Evolutionary conservation across 2,113 vertebrate species (phyloP).

Genomic region (Phrynosoma platyrhinos): DNA sequence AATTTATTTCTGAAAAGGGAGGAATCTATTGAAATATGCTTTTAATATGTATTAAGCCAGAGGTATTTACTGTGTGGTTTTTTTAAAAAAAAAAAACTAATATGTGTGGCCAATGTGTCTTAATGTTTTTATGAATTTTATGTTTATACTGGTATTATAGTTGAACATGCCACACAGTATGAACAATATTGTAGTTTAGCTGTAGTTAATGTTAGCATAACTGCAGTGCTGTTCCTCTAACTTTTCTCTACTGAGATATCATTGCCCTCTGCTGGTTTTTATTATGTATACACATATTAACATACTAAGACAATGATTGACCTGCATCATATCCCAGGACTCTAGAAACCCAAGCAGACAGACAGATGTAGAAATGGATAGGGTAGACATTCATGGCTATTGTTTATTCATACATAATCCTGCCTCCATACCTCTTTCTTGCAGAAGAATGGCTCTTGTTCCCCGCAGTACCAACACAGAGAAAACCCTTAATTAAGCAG

Average conservation of each 20-base stretch:
- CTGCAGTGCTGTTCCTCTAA: slow-evolving; percentile 19
- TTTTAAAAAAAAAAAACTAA: not conserved
- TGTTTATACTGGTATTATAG: not conserved
- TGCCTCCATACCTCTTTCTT: not conserved
- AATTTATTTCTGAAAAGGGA: slow-evolving; percentile 18
- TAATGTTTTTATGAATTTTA: not conserved
- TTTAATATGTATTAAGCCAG: not conserved
- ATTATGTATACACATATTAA: slow-evolving; percentile 52
- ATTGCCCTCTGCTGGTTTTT: slow-evolving; percentile 68
- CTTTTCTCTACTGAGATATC: slow-evolving; percentile 39
- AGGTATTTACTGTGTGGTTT: not conserved
- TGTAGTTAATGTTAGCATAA: slow-evolving; percentile 35
- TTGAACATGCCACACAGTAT: slow-evolving; percentile 1
- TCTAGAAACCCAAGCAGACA: too few species aligned
- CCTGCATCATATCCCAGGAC: not conserved
- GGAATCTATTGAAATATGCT: slow-evolving; percentile 12
- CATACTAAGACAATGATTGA: slow-evolving; percentile 48
- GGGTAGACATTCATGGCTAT: not conserved
- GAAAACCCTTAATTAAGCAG: not conserved
- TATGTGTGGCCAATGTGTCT: not conserved
- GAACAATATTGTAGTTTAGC: not conserved
- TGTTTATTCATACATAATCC: not conserved
- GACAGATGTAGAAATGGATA: not conserved
- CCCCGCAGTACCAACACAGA: not conserved
- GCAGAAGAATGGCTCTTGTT: not conserved